phyloP scores from a whole-genome alignment of 1,140 invertebrate species.

The Coelopa frigida region DNA sequence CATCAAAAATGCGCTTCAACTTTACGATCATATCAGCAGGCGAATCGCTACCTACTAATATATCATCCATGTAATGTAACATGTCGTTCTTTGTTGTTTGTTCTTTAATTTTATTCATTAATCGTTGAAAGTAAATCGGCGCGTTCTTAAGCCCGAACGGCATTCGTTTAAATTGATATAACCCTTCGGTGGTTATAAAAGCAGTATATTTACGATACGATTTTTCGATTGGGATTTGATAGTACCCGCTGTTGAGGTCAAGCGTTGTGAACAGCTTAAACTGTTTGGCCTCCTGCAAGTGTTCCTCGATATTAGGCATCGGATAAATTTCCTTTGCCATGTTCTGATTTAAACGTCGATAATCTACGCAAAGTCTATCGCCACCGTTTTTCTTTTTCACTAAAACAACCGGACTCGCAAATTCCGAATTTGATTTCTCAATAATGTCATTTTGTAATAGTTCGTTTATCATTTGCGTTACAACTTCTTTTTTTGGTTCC shows the following conservation, averaged over 20 bases:
- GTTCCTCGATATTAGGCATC: conserved; percentile 27
- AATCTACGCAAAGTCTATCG: conserved; percentile 26
- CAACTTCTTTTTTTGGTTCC: conserved; percentile 5
- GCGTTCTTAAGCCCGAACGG: conserved; percentile 37
- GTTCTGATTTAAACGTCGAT: conserved; percentile 19
- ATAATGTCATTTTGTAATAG: conserved; percentile 17
- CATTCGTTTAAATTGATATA: conserved; percentile 49
- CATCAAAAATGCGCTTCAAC: background rate
- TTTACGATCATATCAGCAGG: conserved; percentile 1
- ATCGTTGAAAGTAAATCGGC: conserved; percentile 26
- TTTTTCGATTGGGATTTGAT: conserved; percentile 21
- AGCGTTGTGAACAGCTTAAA: conserved; percentile 21
- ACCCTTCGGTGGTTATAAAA: conserved; percentile 41
- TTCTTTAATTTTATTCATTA: conserved; percentile 18
- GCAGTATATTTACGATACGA: conserved; percentile 27
- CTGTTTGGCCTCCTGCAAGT: conserved; percentile 16
- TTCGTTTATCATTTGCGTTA: conserved; percentile 14
- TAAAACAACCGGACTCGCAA: conserved; percentile 46
- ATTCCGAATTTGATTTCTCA: conserved; percentile 38
- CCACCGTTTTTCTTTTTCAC: conserved; percentile 46
- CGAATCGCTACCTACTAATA: conserved; percentile 1
- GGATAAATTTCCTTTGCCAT: conserved; percentile 23
- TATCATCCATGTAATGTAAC: conserved; percentile 15
- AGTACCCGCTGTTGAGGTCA: conserved; percentile 32
- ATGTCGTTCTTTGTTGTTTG: conserved; percentile 1